These are phyloP conservation scores for Phyllotreta striolata DNA, from an alignment of 2,888 invertebrate genomes.

Conservation along the genomic window DNA sequence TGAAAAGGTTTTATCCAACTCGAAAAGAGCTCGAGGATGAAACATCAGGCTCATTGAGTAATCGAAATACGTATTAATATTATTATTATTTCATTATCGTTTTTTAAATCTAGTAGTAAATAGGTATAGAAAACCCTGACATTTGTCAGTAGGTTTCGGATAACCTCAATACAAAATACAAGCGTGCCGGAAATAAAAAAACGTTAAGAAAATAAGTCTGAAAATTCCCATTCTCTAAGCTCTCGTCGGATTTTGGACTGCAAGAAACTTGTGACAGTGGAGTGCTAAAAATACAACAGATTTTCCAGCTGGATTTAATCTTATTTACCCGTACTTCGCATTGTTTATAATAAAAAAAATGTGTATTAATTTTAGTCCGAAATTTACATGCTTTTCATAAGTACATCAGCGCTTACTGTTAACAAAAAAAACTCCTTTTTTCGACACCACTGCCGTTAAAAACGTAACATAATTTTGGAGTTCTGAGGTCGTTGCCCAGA, in stretches of 20 bases:
- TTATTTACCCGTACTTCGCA: too few species aligned
- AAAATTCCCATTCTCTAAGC: conserved; percentile 14
- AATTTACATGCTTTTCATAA: background rate
- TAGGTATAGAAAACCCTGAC: conserved; percentile 16
- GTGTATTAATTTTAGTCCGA: too few species aligned
- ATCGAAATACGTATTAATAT: too few species aligned
- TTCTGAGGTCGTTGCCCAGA: conserved; percentile 44
- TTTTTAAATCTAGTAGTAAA: conserved; percentile 17
- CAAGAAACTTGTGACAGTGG: background rate
- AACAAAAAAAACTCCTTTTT: conserved; percentile 3
- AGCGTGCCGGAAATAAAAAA: conserved; percentile 27
- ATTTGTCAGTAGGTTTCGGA: conserved; percentile 18
- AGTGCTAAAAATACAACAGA: background rate
- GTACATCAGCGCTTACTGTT: background rate
- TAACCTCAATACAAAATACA: conserved; percentile 22
- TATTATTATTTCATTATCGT: background rate
- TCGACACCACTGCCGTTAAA: conserved; percentile 9
- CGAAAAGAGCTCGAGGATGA: background rate
- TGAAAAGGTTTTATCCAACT: background rate
- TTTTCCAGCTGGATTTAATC: too few species aligned
- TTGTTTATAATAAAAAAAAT: too few species aligned
- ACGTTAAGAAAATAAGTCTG: conserved; percentile 13
- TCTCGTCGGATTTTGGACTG: conserved; percentile 4
- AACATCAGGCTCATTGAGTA: too few species aligned
- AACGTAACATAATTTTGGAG: conserved; percentile 31